Evolutionary conservation across 2,888 invertebrate genomes (phyloP).

Genomic region (Deilephila elpenor): DNA sequence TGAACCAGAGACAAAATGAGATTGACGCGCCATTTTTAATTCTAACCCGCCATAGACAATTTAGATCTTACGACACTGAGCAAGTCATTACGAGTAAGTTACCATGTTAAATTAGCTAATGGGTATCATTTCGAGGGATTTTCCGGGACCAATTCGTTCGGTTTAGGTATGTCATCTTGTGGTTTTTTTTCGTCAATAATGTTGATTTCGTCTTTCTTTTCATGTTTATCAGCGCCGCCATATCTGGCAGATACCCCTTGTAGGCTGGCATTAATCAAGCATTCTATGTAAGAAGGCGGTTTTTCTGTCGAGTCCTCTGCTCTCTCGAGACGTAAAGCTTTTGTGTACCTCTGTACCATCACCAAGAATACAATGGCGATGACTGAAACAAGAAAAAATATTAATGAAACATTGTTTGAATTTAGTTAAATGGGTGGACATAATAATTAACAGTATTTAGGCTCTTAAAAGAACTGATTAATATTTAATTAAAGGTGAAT

Average conservation of each 20-base stretch:
- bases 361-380: conserved; percentile 55
- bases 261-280: conserved; percentile 52
- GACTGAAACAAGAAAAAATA: conserved; percentile 50
- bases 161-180: conserved; percentile 37
- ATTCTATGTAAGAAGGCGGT: conserved; percentile 69
- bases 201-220: conserved; percentile 42
- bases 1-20: no score
- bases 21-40: no score
- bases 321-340: conserved; percentile 52
- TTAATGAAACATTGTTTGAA: background rate
- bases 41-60: background rate
- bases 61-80: background rate
- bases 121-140: background rate
- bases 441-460: no score
- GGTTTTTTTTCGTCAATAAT: conserved; percentile 47
- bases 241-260: conserved; percentile 26
- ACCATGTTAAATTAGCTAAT: background rate
- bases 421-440: background rate
- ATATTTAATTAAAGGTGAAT: background rate
- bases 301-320: conserved; percentile 49
- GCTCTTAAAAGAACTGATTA: background rate
- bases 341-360: conserved; percentile 58
- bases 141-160: conserved; percentile 24
- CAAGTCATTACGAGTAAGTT: background rate
- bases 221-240: conserved; percentile 29